phyloP scores from a whole-genome alignment of 2,113 vertebrate genomes.

The Sclerurus mexicanus region DNA sequence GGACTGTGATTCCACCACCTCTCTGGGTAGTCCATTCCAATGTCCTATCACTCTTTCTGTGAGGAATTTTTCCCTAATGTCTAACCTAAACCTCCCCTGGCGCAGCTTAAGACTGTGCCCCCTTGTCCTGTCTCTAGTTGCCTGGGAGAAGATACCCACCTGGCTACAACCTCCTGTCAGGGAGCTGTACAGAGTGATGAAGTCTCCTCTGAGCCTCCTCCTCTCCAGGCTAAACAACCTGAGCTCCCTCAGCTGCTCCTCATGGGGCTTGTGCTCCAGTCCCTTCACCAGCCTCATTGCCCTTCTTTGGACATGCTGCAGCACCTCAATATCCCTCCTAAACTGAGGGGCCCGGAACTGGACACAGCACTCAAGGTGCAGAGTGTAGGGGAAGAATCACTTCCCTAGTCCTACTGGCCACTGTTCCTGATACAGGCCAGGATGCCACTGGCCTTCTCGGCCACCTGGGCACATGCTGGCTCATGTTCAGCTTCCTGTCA shows the following conservation, averaged over 20 bases:
- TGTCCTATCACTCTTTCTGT: neutral
- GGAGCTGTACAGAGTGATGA: neutral
- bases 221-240: neutral
- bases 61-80: neutral
- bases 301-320: neutral
- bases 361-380: neutral
- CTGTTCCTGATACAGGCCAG: neutral
- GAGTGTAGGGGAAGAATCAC: neutral
- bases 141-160: neutral
- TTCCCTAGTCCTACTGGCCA: neutral
- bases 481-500: neutral
- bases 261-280: neutral
- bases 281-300: neutral
- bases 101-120: neutral
- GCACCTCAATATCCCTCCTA: neutral
- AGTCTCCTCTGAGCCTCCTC: neutral
- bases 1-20: neutral
- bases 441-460: neutral
- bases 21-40: neutral
- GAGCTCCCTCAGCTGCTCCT: neutral
- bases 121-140: neutral
- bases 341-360: neutral
- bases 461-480: neutral
- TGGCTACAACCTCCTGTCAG: neutral
- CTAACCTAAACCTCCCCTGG: neutral